Evolutionary conservation across 1,140 invertebrate genomes (phyloP).

Genomic region (Procambarus virginalis): DNA sequence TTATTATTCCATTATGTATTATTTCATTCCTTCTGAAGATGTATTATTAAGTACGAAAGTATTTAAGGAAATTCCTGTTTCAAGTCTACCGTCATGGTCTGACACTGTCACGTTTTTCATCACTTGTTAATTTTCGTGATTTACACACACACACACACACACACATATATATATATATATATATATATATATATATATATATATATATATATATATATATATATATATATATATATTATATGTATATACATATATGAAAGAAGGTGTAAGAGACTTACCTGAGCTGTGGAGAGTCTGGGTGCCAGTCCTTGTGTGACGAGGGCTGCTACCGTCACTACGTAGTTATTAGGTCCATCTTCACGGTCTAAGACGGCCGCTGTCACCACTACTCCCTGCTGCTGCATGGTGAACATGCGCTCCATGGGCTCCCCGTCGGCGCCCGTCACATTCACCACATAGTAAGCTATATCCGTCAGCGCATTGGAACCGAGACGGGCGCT

Average conservation of each 20-base stretch:
- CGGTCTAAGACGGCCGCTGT: slow-evolving; percentile 89
- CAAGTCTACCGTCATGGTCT: too few relatives aligned
- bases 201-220: not conserved
- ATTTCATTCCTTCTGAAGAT: too few relatives aligned
- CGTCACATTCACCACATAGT: slow-evolving; percentile 94
- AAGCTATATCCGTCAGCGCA: slow-evolving; percentile 81
- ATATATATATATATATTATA: not conserved
- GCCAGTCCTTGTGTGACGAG: slow-evolving; percentile 77
- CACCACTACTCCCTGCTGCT: slow-evolving; percentile 89
- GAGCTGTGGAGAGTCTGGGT: slow-evolving; percentile 65
- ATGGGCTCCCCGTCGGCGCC: slow-evolving; percentile 81
- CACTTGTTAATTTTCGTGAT: too few relatives aligned
- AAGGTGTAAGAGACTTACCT: slow-evolving; percentile 49
- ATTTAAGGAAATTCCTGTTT: too few relatives aligned
- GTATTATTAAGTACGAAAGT: too few relatives aligned
- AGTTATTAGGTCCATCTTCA: slow-evolving; percentile 84
- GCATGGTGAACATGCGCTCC: slow-evolving; percentile 89
- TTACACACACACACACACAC: too few relatives aligned
- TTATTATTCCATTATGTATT: too few relatives aligned
- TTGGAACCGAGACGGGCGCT: slow-evolving; percentile 78
- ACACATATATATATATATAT: not conserved
- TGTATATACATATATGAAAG: not conserved
- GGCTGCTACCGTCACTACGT: slow-evolving; percentile 89
- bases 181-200: slow-evolving; percentile 16
- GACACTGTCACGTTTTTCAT: too few relatives aligned